A percentile compares a stretch with the other conserved stretches of the same genome.
phyloP scores from a whole-genome alignment of 2,797 vertebrate genomes.

The Malacoraja senta region DNA sequence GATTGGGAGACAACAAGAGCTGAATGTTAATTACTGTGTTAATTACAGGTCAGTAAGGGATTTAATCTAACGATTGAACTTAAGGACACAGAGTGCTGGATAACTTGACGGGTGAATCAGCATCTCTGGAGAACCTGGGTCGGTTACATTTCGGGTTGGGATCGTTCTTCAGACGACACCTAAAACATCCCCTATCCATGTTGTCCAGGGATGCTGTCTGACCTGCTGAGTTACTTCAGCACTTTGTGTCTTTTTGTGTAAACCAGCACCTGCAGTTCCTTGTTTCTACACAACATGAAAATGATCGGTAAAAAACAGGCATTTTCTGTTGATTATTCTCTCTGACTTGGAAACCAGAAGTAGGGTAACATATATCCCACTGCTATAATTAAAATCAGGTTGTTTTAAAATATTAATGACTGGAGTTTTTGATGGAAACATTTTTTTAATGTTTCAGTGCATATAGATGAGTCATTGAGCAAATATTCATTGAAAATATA shows the following conservation, averaged over 20 bases:
- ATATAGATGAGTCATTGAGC: neutral
- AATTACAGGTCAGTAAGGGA: neutral
- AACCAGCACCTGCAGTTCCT: no score
- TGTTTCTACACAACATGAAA: neutral
- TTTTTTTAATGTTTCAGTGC: neutral
- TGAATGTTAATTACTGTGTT: no score
- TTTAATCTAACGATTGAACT: neutral
- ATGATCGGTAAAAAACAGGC: neutral
- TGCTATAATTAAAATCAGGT: neutral
- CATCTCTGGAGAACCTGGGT: no score
- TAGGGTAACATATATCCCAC: neutral
- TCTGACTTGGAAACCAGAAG: neutral
- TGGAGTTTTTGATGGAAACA: neutral
- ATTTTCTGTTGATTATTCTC: neutral
- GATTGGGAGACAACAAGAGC: neutral
- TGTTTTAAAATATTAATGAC: neutral
- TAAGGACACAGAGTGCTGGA: no score
- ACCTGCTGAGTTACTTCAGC: no score
- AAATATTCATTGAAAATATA: constrained; percentile 9
- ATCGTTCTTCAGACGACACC: no score
- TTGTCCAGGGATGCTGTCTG: no score
- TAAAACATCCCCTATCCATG: no score
- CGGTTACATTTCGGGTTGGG: no score
- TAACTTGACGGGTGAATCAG: no score
- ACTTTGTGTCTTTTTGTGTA: no score